phyloP scores from a whole-genome alignment of 2,888 invertebrate genomes.

The Sylvicola cinctus region DNA sequence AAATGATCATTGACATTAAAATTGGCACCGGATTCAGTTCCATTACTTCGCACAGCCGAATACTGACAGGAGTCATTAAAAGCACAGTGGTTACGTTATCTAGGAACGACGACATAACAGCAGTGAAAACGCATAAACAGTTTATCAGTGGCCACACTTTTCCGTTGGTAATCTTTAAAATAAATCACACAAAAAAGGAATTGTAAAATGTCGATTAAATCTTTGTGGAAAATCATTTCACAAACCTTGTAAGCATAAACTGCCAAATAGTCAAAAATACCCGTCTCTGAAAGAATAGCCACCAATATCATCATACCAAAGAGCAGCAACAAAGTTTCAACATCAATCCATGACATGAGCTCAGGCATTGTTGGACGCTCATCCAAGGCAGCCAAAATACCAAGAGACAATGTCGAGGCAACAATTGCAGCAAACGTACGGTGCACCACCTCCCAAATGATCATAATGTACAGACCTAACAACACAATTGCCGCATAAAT shows the following conservation, averaged over 20 bases:
- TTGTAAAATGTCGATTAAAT: conserved; percentile 9
- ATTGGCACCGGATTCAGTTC: conserved; percentile 72
- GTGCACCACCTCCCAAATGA: conserved; percentile 76
- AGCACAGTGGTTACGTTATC: conserved; percentile 81
- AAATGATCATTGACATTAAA: conserved; percentile 68
- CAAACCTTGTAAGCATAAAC: conserved; percentile 38
- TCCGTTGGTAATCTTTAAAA: conserved; percentile 49
- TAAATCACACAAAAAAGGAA: conserved; percentile 10
- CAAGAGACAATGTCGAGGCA: conserved; percentile 57
- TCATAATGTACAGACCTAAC: conserved; percentile 49
- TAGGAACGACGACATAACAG: conserved; percentile 58
- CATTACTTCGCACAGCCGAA: conserved; percentile 79
- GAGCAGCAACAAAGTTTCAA: conserved; percentile 57
- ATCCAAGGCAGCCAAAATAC: conserved; percentile 50
- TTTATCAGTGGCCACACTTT: conserved; percentile 54
- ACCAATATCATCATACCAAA: conserved; percentile 89
- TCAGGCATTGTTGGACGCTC: conserved; percentile 59
- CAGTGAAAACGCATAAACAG: conserved; percentile 59
- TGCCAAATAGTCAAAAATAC: conserved; percentile 85
- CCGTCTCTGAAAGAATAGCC: conserved; percentile 71
- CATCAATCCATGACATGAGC: conserved; percentile 71
- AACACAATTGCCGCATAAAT: conserved; percentile 51
- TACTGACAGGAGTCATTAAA: conserved; percentile 73
- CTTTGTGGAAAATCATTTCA: conserved; percentile 1
- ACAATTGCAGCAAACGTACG: conserved; percentile 68